Percentiles rank a stretch among this genome's conserved stretches.
Conservation (phyloP, 23 tunicate species). For the Ascidia mentula region DNA sequence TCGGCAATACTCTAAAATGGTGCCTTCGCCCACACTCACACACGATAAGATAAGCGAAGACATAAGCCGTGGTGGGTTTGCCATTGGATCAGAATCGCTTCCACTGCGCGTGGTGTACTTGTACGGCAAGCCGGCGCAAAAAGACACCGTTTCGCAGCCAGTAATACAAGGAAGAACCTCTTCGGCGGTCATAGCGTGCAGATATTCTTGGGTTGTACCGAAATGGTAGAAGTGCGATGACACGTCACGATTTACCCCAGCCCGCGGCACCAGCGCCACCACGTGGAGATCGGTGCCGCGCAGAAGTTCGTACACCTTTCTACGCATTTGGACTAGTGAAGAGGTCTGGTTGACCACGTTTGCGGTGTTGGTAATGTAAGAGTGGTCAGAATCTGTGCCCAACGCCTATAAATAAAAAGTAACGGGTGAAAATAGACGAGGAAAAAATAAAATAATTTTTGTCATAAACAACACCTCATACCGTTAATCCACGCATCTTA, state of each 20-base stretch:
- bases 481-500: no score
- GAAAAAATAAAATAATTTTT: not conserved
- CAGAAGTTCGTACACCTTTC: conserved; percentile 36
- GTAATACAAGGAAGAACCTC: conserved; percentile 23
- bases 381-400: conserved; percentile 48
- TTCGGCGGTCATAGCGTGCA: conserved; percentile 33
- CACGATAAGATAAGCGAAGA: conserved; percentile 32
- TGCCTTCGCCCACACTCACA: conserved; percentile 68
- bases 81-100: not conserved
- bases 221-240: conserved; percentile 68
- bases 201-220: conserved; percentile 73
- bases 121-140: conserved; percentile 58
- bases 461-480: no score
- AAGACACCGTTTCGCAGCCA: conserved; percentile 15
- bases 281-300: conserved; percentile 42
- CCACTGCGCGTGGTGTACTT: not conserved
- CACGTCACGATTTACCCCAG: not conserved
- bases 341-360: conserved; percentile 56
- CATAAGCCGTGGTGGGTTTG: conserved; percentile 6
- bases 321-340: conserved; percentile 40
- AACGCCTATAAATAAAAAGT: conserved; percentile 13
- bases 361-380: conserved; percentile 53
- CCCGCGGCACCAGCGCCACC: conserved; percentile 9
- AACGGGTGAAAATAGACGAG: no score
- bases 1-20: conserved; percentile 54